Percentiles rank a stretch among this genome's conserved stretches.
These are phyloP conservation scores for Australoheros facetus DNA, from an alignment of 2,797 vertebrate species.

Conservation along the genomic window DNA sequence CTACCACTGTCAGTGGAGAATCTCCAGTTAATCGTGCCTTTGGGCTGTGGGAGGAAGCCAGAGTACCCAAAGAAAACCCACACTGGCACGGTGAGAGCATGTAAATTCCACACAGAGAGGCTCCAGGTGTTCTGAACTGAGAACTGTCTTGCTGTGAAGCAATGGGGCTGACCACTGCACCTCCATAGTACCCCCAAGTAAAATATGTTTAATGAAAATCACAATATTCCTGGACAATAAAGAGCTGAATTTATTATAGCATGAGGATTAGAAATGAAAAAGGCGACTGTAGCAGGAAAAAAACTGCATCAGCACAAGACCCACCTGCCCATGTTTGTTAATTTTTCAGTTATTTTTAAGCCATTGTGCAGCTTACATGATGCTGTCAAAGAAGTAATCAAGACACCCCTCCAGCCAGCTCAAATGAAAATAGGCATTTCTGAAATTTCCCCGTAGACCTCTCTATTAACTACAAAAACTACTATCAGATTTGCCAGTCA, in stretches of 20 bases:
- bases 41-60: not conserved
- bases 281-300: rapidly evolving
- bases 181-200: not conserved
- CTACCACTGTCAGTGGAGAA: not conserved
- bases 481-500: not conserved
- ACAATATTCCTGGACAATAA: no score
- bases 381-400: not conserved
- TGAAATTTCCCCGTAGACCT: not conserved
- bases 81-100: not conserved
- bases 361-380: not conserved
- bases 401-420: not conserved
- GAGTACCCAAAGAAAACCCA: rapidly evolving
- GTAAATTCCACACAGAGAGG: not conserved
- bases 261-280: rapidly evolving
- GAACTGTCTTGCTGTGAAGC: not conserved
- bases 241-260: not conserved
- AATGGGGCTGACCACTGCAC: not conserved
- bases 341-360: not conserved
- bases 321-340: not conserved
- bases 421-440: not conserved
- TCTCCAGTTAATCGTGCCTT: not conserved
- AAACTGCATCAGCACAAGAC: not conserved
- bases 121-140: not conserved
- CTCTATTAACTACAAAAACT: not conserved
- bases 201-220: no score